Conservation (phyloP, 2,113 vertebrate species). For the Phrynosoma blainvillii region DNA sequence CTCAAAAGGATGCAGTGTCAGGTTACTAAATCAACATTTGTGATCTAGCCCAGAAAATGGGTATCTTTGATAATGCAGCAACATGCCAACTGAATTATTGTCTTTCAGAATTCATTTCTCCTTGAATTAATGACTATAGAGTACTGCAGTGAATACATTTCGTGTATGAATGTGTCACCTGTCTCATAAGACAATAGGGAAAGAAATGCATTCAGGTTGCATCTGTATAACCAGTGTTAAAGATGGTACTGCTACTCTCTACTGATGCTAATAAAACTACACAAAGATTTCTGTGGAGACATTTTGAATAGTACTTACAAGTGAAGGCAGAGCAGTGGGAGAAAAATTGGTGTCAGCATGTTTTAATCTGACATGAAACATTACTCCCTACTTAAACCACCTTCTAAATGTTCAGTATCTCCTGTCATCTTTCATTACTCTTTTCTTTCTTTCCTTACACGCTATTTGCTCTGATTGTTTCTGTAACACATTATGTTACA, state of each 20-base stretch:
- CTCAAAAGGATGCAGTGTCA: neutral
- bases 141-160: slow-evolving; percentile 17
- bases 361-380: slow-evolving; percentile 44
- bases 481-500: neutral
- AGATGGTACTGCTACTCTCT: slow-evolving; percentile 47
- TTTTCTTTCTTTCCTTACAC: slow-evolving; percentile 14
- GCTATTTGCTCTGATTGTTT: slow-evolving; percentile 17
- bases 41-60: slow-evolving; percentile 2
- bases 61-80: slow-evolving; percentile 30
- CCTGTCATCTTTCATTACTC: neutral
- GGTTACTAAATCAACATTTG: slow-evolving; percentile 26
- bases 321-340: slow-evolving; percentile 19
- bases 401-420: slow-evolving; percentile 10
- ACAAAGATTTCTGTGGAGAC: slow-evolving; percentile 50
- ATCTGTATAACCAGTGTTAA: slow-evolving; percentile 29
- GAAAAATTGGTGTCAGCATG: slow-evolving; percentile 20
- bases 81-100: slow-evolving; percentile 23
- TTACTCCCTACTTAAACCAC: neutral
- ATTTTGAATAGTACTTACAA: slow-evolving; percentile 41
- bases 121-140: slow-evolving; percentile 39
- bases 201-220: slow-evolving; percentile 48
- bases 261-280: slow-evolving; percentile 28
- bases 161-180: slow-evolving; percentile 35
- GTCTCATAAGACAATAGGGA: slow-evolving; percentile 50
- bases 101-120: neutral